A percentile compares a stretch with the other conserved stretches of the same genome.
These are phyloP conservation scores for Pilophorus perplexus DNA, from an alignment of 2,888 invertebrate genomes.

Conservation along the genomic window DNA sequence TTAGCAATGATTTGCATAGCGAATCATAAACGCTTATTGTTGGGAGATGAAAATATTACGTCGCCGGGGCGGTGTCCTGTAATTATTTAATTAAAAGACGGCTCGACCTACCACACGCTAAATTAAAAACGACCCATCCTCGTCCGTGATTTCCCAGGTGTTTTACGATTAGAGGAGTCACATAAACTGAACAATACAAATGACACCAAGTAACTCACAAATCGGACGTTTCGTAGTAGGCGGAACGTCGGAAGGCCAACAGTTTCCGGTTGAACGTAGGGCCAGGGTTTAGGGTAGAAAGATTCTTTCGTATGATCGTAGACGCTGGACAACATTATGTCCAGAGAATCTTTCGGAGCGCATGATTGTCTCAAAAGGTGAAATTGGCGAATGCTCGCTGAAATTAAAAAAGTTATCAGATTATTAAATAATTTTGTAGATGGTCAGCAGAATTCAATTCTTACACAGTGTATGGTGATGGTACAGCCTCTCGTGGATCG, in stretches of 20 bases:
- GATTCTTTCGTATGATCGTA: conserved; percentile 56
- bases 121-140: too few species aligned
- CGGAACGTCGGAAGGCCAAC: conserved; percentile 65
- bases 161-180: too few species aligned
- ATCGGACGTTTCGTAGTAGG: conserved; percentile 59
- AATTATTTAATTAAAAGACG: too few species aligned
- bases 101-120: too few species aligned
- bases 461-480: conserved; percentile 61
- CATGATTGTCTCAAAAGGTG: conserved; percentile 43
- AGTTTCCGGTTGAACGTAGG: conserved; percentile 67
- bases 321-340: conserved; percentile 63
- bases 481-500: conserved; percentile 57
- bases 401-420: background rate
- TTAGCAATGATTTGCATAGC: too few species aligned
- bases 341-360: conserved; percentile 67
- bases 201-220: conserved; percentile 42
- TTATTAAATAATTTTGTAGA: background rate
- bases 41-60: too few species aligned
- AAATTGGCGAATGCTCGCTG: conserved; percentile 47
- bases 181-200: too few species aligned
- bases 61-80: too few species aligned
- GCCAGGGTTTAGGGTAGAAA: conserved; percentile 64
- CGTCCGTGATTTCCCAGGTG: too few species aligned
- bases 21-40: too few species aligned
- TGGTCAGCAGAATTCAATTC: background rate